Percentiles rank a stretch among this genome's conserved stretches.
phyloP scores from a whole-genome alignment of 2,888 invertebrate genomes.

The Drosophila buzzatii region DNA sequence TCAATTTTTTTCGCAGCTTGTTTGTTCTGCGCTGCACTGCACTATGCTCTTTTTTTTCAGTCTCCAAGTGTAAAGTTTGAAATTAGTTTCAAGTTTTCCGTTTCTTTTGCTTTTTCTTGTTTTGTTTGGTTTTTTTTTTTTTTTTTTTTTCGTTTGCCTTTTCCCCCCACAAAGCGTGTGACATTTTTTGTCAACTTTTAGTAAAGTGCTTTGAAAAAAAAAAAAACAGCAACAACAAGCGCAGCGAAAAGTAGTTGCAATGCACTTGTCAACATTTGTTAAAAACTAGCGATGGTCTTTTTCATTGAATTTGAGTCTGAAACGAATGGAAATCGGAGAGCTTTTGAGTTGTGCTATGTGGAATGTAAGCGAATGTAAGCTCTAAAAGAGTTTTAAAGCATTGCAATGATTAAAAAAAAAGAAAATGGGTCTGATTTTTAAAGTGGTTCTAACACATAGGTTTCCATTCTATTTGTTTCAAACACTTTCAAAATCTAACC shows the following conservation, averaged over 20 bases:
- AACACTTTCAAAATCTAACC: too few relatives aligned
- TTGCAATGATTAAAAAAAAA: neutral
- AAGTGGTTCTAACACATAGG: too few relatives aligned
- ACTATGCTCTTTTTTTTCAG: constrained; percentile 41
- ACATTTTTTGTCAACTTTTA: constrained; percentile 43
- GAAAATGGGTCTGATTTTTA: neutral
- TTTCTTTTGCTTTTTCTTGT: constrained; percentile 17
- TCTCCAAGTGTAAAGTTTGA: constrained; percentile 66
- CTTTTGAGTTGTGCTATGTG: neutral
- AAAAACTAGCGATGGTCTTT: constrained; percentile 12
- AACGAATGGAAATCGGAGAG: constrained; percentile 1
- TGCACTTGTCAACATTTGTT: constrained; percentile 51
- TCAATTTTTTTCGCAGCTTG: constrained; percentile 49
- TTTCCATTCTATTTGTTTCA: too few relatives aligned
- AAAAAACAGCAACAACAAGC: constrained; percentile 7
- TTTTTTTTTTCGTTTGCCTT: constrained; percentile 13
- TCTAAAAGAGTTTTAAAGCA: neutral
- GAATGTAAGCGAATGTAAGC: too few relatives aligned
- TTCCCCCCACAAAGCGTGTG: neutral
- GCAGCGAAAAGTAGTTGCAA: constrained; percentile 21
- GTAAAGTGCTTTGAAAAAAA: constrained; percentile 38
- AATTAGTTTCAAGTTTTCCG: constrained; percentile 73
- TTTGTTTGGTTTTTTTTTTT: neutral
- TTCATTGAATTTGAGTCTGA: constrained; percentile 3
- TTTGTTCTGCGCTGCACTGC: constrained; percentile 43